Evolutionary conservation across 2,113 vertebrate genomes (phyloP), one percentile per base, ranked within the genome.

Genomic region (Lepisosteus osseus): DNA sequence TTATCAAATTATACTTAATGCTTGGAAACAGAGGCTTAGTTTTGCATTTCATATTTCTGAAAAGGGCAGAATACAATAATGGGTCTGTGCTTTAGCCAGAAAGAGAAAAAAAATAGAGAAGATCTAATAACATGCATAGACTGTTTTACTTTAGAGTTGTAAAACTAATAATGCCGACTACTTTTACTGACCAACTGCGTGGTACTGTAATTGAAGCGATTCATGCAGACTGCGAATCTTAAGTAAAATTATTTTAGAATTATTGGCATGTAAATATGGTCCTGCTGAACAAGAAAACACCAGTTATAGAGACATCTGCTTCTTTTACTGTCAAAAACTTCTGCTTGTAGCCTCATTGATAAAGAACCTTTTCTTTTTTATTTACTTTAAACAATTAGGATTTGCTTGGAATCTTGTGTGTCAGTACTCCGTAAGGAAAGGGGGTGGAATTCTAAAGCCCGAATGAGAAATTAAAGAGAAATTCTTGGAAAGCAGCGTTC

Each of bases 11-110:
- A 47, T 67, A 62, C 71, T 54, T 67, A 67, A 71, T 51, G 42
- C 12, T 13, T 4, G 12, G 61, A 42, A 54, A 12, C 5, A 14
- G 69, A 14, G 68, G 56, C 40, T 67, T 65, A 29, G 54, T 72
- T 67, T 72, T 44, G 54, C 63, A 72, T 66, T 56, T 72, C 54
- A 12, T 72, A 56, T 72, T 66, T 66, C 54, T 54, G 45, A 13
- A 59, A 11, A 59, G 9, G 9, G 9, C 47, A 51, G 47, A 51
- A 5, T 51, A 59, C 57, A 59, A 59, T n/a, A 59, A 59, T 59
- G 57, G 5, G 47, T 59, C 57, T 59, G 57, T 59, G 13, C 57
- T 59, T n/a, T 8, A 13, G 9, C 57, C 57, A 59, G 14, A 59
- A 51, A 51, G 47, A 59, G 6, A 59, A 59, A 2, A n/a, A 5